phyloP scores from a whole-genome alignment of 2,888 invertebrate species.

The Proisotoma minuta region DNA sequence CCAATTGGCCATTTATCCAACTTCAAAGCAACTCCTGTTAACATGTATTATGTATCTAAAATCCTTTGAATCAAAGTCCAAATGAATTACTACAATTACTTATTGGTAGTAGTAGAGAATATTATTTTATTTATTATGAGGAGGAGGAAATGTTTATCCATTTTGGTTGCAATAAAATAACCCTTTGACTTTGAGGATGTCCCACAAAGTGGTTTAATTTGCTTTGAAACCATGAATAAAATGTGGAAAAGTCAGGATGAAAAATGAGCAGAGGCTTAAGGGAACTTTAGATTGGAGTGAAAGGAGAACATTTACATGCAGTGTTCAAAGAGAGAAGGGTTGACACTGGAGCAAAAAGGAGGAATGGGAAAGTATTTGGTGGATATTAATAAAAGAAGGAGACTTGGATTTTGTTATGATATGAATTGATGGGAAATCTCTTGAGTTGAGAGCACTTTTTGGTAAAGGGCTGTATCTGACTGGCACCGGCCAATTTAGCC shows the following conservation, averaged over 20 bases:
- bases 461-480: constrained; percentile 39
- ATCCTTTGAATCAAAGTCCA: too few relatives aligned
- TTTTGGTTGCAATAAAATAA: too few relatives aligned
- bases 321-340: background rate
- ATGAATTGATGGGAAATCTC: constrained; percentile 43
- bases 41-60: too few relatives aligned
- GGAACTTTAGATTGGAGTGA: background rate
- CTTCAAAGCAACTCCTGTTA: too few relatives aligned
- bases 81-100: too few relatives aligned
- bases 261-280: background rate
- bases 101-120: too few relatives aligned
- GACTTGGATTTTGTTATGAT: constrained; percentile 9
- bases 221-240: too few relatives aligned
- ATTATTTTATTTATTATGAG: too few relatives aligned
- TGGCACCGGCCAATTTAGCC: constrained; percentile 45
- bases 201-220: too few relatives aligned
- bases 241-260: background rate
- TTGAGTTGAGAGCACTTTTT: constrained; percentile 45
- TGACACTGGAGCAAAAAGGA: constrained; percentile 10
- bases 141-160: too few relatives aligned
- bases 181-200: too few relatives aligned
- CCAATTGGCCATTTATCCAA: background rate
- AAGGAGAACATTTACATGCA: background rate
- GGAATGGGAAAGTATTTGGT: background rate
- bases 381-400: background rate